These are phyloP conservation scores for Pseudorectes ferrugineus DNA, from an alignment of 2,113 vertebrate species.

Conservation along the genomic window DNA sequence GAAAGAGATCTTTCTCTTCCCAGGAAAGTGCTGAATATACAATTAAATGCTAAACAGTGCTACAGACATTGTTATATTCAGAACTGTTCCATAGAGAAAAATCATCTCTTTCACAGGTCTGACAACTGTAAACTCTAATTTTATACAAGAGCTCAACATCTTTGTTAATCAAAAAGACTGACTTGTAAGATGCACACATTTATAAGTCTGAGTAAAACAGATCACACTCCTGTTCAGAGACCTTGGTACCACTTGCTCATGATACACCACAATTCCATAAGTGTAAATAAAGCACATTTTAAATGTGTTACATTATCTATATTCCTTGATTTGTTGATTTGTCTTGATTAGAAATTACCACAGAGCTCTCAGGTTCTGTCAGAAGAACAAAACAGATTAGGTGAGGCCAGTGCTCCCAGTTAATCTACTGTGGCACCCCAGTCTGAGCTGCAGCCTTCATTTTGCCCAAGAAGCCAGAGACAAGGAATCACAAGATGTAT, in stretches of 20 bases:
- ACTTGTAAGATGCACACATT: not conserved
- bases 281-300: not conserved
- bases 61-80: not conserved
- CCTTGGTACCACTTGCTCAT: not conserved
- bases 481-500: not conserved
- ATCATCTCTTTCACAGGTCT: not conserved
- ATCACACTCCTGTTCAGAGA: not conserved
- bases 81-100: not conserved
- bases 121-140: not conserved
- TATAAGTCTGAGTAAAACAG: not conserved
- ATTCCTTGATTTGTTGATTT: not conserved
- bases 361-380: not conserved
- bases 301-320: no score
- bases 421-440: not conserved
- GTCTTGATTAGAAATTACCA: not conserved
- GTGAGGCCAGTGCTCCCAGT: not conserved
- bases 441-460: not conserved
- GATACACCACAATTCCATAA: not conserved
- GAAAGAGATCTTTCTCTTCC: not conserved
- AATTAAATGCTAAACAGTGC: slow-evolving; percentile 7
- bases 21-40: not conserved
- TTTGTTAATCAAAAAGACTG: not conserved
- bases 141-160: not conserved
- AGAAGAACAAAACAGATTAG: not conserved
- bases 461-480: not conserved